Base-by-base conservation (phyloP, 2,113 vertebrate genomes). In the Cyprinus carpio region DNA sequence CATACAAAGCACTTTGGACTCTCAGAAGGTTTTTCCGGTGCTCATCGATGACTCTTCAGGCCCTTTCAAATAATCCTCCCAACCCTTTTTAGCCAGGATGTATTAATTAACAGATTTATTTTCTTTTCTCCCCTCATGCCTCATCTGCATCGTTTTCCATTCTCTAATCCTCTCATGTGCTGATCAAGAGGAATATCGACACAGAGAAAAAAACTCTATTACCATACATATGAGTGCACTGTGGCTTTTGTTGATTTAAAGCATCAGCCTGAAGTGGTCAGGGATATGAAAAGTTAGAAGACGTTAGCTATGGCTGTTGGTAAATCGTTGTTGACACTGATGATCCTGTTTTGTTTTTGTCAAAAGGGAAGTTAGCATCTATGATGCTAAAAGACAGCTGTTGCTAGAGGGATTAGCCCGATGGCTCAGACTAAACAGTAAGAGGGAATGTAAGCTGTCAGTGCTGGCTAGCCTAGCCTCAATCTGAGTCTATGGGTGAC, bases 321-420 rank as follows among this genome's bases (percentile, higher is more conserved):
- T 83, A 46, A 87, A 90, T 88, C 49, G 1, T 49, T 91, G 92
- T 89, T 92, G 92, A 91, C 92, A 84, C 88, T 91, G 60, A 60
- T 87, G 51, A 77, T 93, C 90, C 88, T 65, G 84, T 92, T 92
- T 88, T 23, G 79, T 93, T 89, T 93, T 90, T 82, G 87, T 94
- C 92, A 92, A 88, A 86, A 77, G 84, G 87, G 90, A 91, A 88
- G 85, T 92, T 91, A 92, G 91, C 89, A 89, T 91, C 87, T 87
- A 82, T 88, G 56, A 92, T 90, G 91, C 91, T 92, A 91, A 92
- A 93, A 92, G 93, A 94, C 94, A 94, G 92, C 91, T 92, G 91
- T 91, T 93, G 93, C 93, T 94, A 90, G 91, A 93, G 91, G 93
- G 92, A 91, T 84, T 91, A 86, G 75, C 72, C 92, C 82, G 11